A percentile compares a stretch with the other conserved stretches of the same genome.
phyloP scores from a whole-genome alignment of 2,113 vertebrate genomes.

The Mesitornis unicolor region DNA sequence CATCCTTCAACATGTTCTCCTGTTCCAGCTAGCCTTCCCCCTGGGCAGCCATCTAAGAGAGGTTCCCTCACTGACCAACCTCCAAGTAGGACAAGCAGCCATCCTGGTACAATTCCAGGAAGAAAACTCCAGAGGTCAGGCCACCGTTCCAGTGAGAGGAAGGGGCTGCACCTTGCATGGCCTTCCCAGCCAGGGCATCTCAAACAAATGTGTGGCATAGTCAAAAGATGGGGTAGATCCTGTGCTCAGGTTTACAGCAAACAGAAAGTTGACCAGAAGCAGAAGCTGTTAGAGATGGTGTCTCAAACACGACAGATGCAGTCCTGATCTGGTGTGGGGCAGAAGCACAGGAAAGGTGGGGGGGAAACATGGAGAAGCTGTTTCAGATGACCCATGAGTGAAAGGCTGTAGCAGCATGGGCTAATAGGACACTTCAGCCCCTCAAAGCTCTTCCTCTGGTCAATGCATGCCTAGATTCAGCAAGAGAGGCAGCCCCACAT shows the following conservation, averaged over 20 bases:
- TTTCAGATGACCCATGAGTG: background rate
- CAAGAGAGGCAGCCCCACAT: background rate
- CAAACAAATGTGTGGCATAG: background rate
- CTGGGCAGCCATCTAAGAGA: background rate
- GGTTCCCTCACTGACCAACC: background rate
- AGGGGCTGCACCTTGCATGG: background rate
- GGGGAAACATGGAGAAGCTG: background rate
- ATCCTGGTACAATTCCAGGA: background rate
- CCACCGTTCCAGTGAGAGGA: background rate
- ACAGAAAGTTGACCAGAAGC: background rate
- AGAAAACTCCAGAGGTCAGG: background rate
- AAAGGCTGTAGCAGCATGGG: background rate
- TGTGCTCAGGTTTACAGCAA: background rate
- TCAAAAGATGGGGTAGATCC: background rate
- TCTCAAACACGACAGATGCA: background rate
- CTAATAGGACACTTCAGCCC: background rate
- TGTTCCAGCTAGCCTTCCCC: background rate
- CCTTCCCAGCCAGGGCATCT: background rate
- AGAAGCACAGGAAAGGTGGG: background rate
- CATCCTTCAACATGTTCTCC: fast-evolving
- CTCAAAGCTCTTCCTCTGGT: background rate
- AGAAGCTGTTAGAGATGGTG: background rate
- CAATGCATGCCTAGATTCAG: background rate
- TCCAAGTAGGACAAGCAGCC: background rate
- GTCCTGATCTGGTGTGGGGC: background rate